Conservation (phyloP, 2,797 vertebrate species). For the Chromis chromis region DNA sequence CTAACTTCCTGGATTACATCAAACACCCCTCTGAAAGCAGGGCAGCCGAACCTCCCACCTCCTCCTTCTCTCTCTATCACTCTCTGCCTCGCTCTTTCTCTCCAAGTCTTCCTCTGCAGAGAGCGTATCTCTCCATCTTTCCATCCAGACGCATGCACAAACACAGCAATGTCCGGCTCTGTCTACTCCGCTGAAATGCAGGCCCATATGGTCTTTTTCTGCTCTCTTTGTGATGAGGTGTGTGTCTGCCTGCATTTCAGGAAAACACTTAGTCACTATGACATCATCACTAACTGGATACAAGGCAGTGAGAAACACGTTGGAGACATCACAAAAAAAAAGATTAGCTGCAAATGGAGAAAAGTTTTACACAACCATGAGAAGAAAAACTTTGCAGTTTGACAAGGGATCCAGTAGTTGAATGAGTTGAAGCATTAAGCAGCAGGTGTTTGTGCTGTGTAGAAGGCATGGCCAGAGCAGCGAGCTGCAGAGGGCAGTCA, state of each 20-base stretch:
- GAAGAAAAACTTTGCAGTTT: constrained; percentile 53
- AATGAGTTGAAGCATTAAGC: constrained; percentile 70
- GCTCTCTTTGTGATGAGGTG: constrained; percentile 22
- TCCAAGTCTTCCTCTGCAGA: constrained; percentile 49
- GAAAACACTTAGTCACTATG: constrained; percentile 19
- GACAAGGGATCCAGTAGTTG: constrained; percentile 44
- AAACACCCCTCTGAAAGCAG: constrained; percentile 78
- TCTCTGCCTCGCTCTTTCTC: constrained; percentile 36
- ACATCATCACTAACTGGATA: background rate
- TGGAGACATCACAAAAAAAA: constrained; percentile 10
- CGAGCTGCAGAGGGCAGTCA: constrained; percentile 81
- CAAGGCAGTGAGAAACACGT: background rate
- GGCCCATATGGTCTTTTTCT: constrained; percentile 31
- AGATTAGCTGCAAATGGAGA: background rate
- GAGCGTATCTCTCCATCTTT: constrained; percentile 65
- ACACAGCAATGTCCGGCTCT: constrained; percentile 53
- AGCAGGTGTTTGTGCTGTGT: constrained; percentile 79
- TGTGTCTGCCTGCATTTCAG: constrained; percentile 14
- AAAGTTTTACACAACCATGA: constrained; percentile 39
- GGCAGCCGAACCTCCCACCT: constrained; percentile 53
- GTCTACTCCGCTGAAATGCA: constrained; percentile 45
- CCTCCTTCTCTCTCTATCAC: constrained; percentile 29
- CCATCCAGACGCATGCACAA: constrained; percentile 63
- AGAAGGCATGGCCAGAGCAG: constrained; percentile 71
- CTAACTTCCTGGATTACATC: constrained; percentile 90